These are phyloP conservation scores for Agrilus cyanescens DNA, from an alignment of 2,888 invertebrate species.

Conservation along the genomic window DNA sequence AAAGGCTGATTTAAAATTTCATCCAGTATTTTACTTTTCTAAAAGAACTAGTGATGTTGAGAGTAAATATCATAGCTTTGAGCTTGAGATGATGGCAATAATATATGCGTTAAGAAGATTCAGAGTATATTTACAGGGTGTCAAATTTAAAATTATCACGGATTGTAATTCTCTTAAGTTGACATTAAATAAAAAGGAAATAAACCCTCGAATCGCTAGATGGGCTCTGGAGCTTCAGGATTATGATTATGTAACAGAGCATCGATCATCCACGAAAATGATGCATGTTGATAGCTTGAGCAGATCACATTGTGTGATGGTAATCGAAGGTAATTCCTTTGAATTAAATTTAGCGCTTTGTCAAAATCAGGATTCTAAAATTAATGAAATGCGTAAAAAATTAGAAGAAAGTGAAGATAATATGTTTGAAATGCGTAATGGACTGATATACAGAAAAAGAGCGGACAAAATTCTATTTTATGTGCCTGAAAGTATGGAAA, in stretches of 20 bases:
- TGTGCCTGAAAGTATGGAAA: slow-evolving; percentile 17
- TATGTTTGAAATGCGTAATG: slow-evolving; percentile 2
- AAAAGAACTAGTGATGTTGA: slow-evolving; percentile 21
- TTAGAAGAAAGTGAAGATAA: slow-evolving; percentile 1
- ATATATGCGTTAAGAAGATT: slow-evolving; percentile 21
- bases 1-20: slow-evolving; percentile 18
- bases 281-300: slow-evolving; percentile 5
- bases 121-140: slow-evolving; percentile 20
- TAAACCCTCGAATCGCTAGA: slow-evolving; percentile 21
- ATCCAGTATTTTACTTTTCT: slow-evolving; percentile 26
- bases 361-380: too few relatives aligned
- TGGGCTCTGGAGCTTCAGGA: slow-evolving; percentile 18
- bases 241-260: not conserved
- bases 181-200: slow-evolving; percentile 21
- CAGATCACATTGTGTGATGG: slow-evolving; percentile 1
- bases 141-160: slow-evolving; percentile 21
- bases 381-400: too few relatives aligned
- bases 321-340: too few relatives aligned
- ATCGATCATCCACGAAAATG: too few relatives aligned
- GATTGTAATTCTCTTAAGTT: slow-evolving; percentile 21
- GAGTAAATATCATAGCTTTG: slow-evolving; percentile 24
- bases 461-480: slow-evolving; percentile 11
- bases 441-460: slow-evolving; percentile 7
- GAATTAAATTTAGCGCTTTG: too few relatives aligned
- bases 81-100: slow-evolving; percentile 22